Base-by-base conservation (phyloP, 2,113 vertebrate genomes). In the Myotis yumanensis region DNA sequence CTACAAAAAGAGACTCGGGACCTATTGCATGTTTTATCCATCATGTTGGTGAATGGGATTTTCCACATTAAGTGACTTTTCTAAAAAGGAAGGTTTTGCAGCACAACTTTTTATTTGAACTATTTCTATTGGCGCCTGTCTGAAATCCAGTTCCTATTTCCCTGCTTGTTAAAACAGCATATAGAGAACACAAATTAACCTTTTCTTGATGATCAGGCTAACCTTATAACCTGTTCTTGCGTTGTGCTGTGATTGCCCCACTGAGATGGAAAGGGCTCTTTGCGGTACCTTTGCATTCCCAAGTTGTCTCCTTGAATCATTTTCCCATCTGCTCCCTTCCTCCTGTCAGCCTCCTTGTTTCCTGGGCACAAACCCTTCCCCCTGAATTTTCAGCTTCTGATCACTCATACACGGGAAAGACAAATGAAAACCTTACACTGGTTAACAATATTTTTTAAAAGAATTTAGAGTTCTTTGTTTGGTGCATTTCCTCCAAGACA, bases 121-220 rank as follows among this genome's bases (percentile, higher is more conserved):
- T 68, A 8, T 92, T 93, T 95, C 68, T 79, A 11, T 80, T 43
- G 40, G 25, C 75, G 57, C 57, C 40, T 86, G 84, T 89, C 73
- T 79, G 66, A 96, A 96, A 75, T 95, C 72, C 20, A 32, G 79
- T 90, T 75, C 73, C 64, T 52, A 4, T 89, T 90, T 85, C 73
- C 23, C 35, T 80, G 35, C 62, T 88, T 94, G 76, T 68, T 96
- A 43, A 93, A 94, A 82, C 79, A 81, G 46, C 52, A 14, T 40
- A 64, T 4, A 43, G 52, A 83, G 59, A 86, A 43, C 86, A 89
- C 79, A 76, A 28, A 93, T 91, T 69, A 96, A 87, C 86, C 93
- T 95, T 94, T 96, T 73, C 57, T 92, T 18, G 12, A 48, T 95
- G 91, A 79, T 91, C 52, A 84, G 79, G 86, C 86, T 93, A 89